Base-by-base conservation (phyloP, 2,888 invertebrate species). In the Andrena camellia region DNA sequence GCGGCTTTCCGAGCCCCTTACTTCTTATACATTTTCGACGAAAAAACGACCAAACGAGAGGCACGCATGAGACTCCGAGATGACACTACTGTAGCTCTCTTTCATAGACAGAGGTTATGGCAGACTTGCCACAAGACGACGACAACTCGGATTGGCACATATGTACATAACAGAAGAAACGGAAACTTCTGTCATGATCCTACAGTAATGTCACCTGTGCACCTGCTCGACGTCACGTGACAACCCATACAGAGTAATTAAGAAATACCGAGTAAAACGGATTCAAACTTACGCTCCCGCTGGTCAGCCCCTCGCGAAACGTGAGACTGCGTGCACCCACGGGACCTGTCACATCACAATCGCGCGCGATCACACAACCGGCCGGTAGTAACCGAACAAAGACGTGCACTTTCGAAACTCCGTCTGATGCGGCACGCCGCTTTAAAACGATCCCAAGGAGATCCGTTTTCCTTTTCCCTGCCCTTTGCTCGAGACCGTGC, bases 381-480 rank as follows among this genome's bases (percentile, higher is more conserved):
- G 3, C 62, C 57, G 23, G 23, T 23, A 26, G 42, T 7, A 42
- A 20, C 17, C 7, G 62, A 68, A 81, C 83, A 81, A 81, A 81
- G 81, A 63, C 74, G 29, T 62, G 48, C 59, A 52, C 54, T 73
- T 67, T 68, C 54, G 78, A 68, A 57, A 26, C 6, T 59, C 8
- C 26, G 23, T 20, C 7, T 54, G 62, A 60, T 54, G 42, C 31
- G 42, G 20, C 48, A 4, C 62, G 62, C 70, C 62, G 42, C 31
- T 57, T 70, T 50, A 42, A 75, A 68, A 17, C 50, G 74, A 48
- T 50, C 4, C 75, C 48, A 7, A 10, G 29, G 48, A 70, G 42
- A 17, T 42, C 13, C 42, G 73, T 81, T 68, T 81, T 81, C 73
- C 75, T 83, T 82, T 83, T 66, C n/a, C 82, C 76, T 66, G 67